Evolutionary conservation across 2,113 vertebrate genomes (phyloP).

Genomic region (human): GRCh38 chr2:95867001-95867500

Average conservation of each 20-base stretch:
- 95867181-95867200: not conserved
- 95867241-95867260: not conserved
- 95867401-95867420: not conserved
- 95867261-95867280: not conserved
- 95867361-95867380: not conserved
- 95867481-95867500: conserved; percentile 83
- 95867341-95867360: not conserved
- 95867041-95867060: no score
- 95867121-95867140: not conserved
- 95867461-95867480: conserved; percentile 87
- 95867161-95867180: not conserved
- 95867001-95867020: no score
- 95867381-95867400: not conserved
- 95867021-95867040: no score
- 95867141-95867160: not conserved
- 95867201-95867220: not conserved
- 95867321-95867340: not conserved
- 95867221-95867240: not conserved
- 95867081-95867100: no score
- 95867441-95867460: conserved; percentile 84
- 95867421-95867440: conserved; percentile 79
- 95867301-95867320: not conserved
- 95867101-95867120: not conserved
- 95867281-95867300: not conserved
- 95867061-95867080: no score